Conservation (phyloP, 2,797 vertebrate species). For the Aeoliscus strigatus region DNA sequence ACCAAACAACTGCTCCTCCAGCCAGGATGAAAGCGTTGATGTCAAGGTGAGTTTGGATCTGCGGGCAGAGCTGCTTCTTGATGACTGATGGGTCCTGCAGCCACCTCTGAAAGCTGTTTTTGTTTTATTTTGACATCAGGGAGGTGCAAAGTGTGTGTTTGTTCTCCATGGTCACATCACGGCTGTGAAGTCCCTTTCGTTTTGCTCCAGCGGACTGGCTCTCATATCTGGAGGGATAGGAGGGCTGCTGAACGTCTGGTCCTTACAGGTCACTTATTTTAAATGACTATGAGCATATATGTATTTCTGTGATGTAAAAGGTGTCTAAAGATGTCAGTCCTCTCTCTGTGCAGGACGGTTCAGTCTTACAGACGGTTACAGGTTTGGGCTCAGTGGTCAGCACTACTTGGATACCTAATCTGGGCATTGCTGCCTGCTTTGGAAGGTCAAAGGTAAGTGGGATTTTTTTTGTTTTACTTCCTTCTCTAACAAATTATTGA, state of each 20-base stretch:
- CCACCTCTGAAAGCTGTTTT: not conserved
- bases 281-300: conserved; percentile 9
- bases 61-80: too few species aligned
- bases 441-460: conserved; percentile 95
- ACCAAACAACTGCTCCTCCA: conserved; percentile 65
- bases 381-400: conserved; percentile 92
- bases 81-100: too few species aligned
- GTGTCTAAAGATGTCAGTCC: too few species aligned
- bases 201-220: conserved; percentile 89
- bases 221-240: conserved; percentile 91
- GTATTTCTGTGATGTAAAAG: too few species aligned
- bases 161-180: conserved; percentile 93
- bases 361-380: conserved; percentile 89
- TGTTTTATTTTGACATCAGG: conserved; percentile 41
- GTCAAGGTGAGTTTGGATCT: conserved; percentile 81
- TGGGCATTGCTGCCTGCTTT: conserved; percentile 92
- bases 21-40: conserved; percentile 83
- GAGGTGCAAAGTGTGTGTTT: conserved; percentile 80
- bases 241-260: conserved; percentile 98
- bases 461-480: too few species aligned
- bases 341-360: conserved; percentile 88
- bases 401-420: conserved; percentile 93
- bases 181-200: conserved; percentile 85
- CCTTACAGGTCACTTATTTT: conserved; percentile 75
- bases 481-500: too few species aligned